Conservation (phyloP, 2,113 vertebrate genomes). For the Corythornis cristatus region DNA sequence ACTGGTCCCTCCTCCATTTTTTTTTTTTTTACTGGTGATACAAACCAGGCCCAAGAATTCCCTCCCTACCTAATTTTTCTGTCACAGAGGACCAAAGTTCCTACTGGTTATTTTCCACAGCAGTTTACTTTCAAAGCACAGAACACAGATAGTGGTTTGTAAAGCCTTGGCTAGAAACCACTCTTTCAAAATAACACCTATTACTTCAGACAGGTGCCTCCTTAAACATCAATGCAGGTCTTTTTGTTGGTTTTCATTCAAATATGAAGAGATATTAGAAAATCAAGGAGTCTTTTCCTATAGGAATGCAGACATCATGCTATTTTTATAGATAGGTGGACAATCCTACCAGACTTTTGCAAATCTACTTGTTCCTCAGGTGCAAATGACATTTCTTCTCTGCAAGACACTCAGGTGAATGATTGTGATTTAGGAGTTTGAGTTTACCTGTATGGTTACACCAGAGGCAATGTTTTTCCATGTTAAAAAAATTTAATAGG, state of each 20-base stretch:
- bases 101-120: conserved; percentile 12
- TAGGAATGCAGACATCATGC: neutral
- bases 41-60: conserved; percentile 44
- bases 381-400: neutral
- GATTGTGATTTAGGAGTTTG: neutral
- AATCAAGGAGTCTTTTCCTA: neutral
- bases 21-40: neutral
- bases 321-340: neutral
- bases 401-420: neutral
- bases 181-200: neutral
- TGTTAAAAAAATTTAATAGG: neutral
- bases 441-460: neutral
- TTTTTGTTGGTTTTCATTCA: neutral
- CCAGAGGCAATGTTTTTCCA: neutral
- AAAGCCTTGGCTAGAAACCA: neutral
- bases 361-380: neutral
- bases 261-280: neutral
- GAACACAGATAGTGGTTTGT: neutral
- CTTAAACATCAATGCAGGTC: neutral
- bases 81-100: neutral
- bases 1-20: neutral
- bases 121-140: neutral
- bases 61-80: neutral
- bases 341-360: neutral
- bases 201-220: neutral